phyloP scores from a whole-genome alignment of 2,113 vertebrate genomes.

The Cebidichthys violaceus region DNA sequence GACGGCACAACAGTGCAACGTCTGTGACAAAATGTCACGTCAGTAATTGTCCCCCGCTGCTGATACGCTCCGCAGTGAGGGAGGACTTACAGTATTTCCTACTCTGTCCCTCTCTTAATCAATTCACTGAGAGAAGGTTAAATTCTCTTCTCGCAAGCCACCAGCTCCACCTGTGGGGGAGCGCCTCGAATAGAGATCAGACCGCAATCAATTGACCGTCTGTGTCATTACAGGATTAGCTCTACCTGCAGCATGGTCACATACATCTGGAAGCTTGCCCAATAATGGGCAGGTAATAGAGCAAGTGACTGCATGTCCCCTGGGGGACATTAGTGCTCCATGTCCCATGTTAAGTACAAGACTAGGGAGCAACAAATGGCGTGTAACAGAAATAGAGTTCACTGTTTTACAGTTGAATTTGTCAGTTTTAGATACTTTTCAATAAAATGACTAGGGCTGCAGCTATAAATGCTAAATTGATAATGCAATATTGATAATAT shows the following conservation, averaged over 20 bases:
- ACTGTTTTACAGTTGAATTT: neutral
- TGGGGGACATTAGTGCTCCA: slow-evolving; percentile 67
- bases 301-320: slow-evolving; percentile 73
- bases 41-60: slow-evolving; percentile 41
- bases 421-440: neutral
- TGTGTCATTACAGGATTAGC: slow-evolving; percentile 81
- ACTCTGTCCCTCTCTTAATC: slow-evolving; percentile 48
- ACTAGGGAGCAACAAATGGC: slow-evolving; percentile 44
- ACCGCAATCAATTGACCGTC: slow-evolving; percentile 81
- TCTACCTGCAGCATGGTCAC: slow-evolving; percentile 67
- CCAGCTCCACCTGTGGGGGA: slow-evolving; percentile 61
- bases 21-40: slow-evolving; percentile 61
- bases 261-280: slow-evolving; percentile 69
- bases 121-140: slow-evolving; percentile 70
- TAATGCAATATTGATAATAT: neutral
- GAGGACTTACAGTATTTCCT: slow-evolving; percentile 46
- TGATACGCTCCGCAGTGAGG: slow-evolving; percentile 37
- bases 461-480: neutral
- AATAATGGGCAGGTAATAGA: slow-evolving; percentile 77
- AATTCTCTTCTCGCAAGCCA: slow-evolving; percentile 54
- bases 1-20: slow-evolving; percentile 9
- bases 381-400: slow-evolving; percentile 36
- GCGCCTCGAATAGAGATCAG: slow-evolving; percentile 71
- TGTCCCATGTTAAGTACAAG: slow-evolving; percentile 62
- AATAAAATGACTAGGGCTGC: neutral